phyloP scores from a whole-genome alignment of 37 sponge, comb jelly and placozoan species.

The Amphimedon queenslandica region DNA sequence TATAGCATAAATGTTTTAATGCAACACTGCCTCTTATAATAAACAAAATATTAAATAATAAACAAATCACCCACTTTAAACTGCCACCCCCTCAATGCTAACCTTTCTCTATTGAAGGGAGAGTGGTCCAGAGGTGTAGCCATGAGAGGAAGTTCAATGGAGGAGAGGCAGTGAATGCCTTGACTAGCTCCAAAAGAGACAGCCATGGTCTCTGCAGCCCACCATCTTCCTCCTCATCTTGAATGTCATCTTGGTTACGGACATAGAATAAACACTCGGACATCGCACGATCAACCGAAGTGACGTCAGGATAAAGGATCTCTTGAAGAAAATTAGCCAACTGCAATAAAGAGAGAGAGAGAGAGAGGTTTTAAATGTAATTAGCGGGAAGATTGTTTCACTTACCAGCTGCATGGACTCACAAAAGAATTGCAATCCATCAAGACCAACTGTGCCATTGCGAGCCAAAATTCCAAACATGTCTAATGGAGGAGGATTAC shows the following conservation, averaged over 20 bases:
- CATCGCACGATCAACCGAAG: background rate
- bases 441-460: conserved; percentile 2
- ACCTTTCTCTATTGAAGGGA: conserved; percentile 47
- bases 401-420: background rate
- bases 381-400: background rate
- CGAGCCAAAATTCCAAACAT: conserved; percentile 1
- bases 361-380: background rate
- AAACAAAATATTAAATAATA: too few relatives aligned
- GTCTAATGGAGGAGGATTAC: background rate
- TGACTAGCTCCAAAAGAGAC: conserved; percentile 48
- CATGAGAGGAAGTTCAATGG: conserved; percentile 29
- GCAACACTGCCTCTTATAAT: too few relatives aligned
- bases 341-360: background rate
- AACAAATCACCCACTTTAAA: too few relatives aligned
- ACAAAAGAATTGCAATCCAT: conserved; percentile 12
- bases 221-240: conserved; percentile 31
- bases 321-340: conserved; percentile 7
- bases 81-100: too few relatives aligned
- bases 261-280: background rate
- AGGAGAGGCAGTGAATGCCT: conserved; percentile 16
- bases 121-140: conserved; percentile 21
- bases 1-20: too few relatives aligned
- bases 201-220: conserved; percentile 38
- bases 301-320: background rate
- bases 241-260: conserved; percentile 14